Percentiles rank a stretch among this genome's conserved stretches.
These are phyloP conservation scores for Seira ritae DNA, from an alignment of 2,888 invertebrate species.

Conservation along the genomic window DNA sequence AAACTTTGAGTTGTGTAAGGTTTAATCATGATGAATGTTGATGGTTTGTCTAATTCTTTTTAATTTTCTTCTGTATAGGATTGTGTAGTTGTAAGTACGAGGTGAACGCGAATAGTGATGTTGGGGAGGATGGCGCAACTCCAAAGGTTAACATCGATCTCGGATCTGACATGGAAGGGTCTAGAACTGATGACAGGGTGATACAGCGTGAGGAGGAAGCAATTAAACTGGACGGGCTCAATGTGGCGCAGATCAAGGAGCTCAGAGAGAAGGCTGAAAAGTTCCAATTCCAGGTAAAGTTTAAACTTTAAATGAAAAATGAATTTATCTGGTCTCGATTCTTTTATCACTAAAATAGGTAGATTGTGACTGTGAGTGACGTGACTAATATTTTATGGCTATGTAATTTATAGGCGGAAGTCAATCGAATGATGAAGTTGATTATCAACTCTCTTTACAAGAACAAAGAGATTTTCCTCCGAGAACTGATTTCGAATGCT, in stretches of 20 bases:
- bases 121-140: constrained; percentile 76
- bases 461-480: constrained; percentile 98
- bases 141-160: constrained; percentile 86
- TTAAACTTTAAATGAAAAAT: background rate
- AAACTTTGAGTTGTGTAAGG: too few relatives aligned
- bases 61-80: constrained; percentile 26
- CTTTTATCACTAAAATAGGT: background rate
- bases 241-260: constrained; percentile 95
- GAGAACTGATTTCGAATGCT: constrained; percentile 99
- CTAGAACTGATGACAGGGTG: constrained; percentile 94
- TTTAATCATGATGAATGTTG: too few relatives aligned
- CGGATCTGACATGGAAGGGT: constrained; percentile 90
- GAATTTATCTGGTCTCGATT: too few relatives aligned
- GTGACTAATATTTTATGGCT: constrained; percentile 73
- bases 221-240: constrained; percentile 95
- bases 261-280: constrained; percentile 91
- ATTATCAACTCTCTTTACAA: constrained; percentile 99
- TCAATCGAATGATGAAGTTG: constrained; percentile 99
- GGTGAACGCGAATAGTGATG: constrained; percentile 70
- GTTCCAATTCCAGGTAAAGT: constrained; percentile 81
- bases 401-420: constrained; percentile 95
- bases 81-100: constrained; percentile 56
- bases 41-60: too few relatives aligned
- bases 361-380: background rate
- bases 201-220: constrained; percentile 96